These are phyloP conservation scores for Pomacea canaliculata DNA, from an alignment of 2,888 invertebrate genomes.

Conservation along the genomic window DNA sequence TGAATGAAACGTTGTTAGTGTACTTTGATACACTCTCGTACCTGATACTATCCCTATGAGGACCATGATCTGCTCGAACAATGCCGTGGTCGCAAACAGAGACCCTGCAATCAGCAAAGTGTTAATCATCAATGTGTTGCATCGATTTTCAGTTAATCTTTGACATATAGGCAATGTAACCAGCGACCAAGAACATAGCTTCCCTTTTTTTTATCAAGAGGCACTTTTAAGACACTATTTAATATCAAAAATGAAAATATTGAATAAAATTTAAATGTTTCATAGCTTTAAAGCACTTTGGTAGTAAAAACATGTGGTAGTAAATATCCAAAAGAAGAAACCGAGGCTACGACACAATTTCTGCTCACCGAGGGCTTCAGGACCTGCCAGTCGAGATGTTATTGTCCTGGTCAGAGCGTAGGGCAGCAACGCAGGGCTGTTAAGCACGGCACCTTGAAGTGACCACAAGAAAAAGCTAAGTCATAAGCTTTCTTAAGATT, in stretches of 20 bases:
- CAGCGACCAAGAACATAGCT: too few relatives aligned
- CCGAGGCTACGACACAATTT: neutral
- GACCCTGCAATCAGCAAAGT: neutral
- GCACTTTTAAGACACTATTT: too few relatives aligned
- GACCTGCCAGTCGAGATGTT: neutral
- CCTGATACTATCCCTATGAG: neutral
- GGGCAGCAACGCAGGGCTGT: neutral
- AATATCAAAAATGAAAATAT: too few relatives aligned
- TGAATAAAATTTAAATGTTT: too few relatives aligned
- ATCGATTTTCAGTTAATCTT: too few relatives aligned
- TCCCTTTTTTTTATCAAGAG: too few relatives aligned
- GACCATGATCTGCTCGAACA: slow-evolving; percentile 1
- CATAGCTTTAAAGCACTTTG: too few relatives aligned
- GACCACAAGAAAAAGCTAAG: neutral
- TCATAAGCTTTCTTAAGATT: neutral
- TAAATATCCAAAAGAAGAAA: too few relatives aligned
- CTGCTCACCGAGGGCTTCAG: slow-evolving; percentile 1
- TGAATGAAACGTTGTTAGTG: neutral
- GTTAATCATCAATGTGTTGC: too few relatives aligned
- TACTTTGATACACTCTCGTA: neutral
- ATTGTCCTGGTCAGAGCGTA: neutral
- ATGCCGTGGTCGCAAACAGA: slow-evolving; percentile 2
- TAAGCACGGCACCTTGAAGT: neutral
- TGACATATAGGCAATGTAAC: too few relatives aligned
- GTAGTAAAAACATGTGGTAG: too few relatives aligned